A percentile compares a stretch with the other conserved stretches of the same genome.
phyloP scores from a whole-genome alignment of 1,140 invertebrate species.

The Homarus americanus region DNA sequence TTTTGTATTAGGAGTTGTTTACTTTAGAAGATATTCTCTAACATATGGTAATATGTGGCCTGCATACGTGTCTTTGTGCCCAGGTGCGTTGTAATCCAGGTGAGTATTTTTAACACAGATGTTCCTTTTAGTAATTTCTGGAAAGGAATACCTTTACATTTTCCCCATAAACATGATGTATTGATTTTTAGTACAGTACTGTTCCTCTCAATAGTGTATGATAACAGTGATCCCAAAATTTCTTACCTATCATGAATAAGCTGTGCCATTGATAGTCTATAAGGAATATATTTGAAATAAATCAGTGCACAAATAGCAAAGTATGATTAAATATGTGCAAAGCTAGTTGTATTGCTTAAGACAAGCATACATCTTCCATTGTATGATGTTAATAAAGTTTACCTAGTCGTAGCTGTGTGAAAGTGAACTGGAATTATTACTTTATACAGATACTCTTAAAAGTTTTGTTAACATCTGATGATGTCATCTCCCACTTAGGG shows the following conservation, averaged over 20 bases:
- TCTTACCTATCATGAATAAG: not conserved
- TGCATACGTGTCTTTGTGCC: not conserved
- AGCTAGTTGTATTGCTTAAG: not conserved
- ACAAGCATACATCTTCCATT: not conserved
- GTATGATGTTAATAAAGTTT: not conserved
- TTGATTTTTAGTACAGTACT: not conserved
- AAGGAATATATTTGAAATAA: not conserved
- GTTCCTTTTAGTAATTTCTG: not conserved
- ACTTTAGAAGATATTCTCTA: not conserved
- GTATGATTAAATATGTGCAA: not conserved
- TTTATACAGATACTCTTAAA: not conserved
- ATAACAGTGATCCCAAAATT: not conserved
- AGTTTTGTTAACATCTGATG: not conserved
- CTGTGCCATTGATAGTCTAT: slow-evolving; percentile 5
- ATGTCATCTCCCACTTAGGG: not conserved
- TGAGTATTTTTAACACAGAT: not conserved
- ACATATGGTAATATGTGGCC: not conserved
- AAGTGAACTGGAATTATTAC: not conserved
- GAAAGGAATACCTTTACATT: not conserved
- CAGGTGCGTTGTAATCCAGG: not conserved
- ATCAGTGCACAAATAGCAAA: slow-evolving; percentile 2
- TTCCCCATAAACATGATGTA: not conserved
- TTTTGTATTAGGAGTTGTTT: not conserved
- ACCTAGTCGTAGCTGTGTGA: not conserved
- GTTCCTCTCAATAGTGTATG: not conserved